Conservation (phyloP, 2,888 invertebrate genomes). For the Idaea biselata region DNA sequence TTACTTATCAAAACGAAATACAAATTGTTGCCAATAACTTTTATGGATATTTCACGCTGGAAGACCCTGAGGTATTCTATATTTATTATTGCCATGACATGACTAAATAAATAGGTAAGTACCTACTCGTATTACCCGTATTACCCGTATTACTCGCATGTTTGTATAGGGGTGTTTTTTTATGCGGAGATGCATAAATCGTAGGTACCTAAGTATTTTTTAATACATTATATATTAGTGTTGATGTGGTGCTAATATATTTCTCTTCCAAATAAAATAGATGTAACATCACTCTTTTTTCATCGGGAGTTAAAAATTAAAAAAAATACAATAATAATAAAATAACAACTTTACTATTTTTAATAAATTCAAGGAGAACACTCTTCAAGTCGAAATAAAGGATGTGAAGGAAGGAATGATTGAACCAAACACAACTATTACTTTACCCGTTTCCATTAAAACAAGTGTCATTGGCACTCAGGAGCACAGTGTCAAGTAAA, state of each 20-base stretch:
- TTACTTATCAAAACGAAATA: slow-evolving; percentile 73
- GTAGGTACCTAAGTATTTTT: too few relatives aligned
- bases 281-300: too few relatives aligned
- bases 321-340: too few relatives aligned
- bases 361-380: not conserved
- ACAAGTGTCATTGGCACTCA: slow-evolving; percentile 70
- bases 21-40: slow-evolving; percentile 68
- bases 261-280: not conserved
- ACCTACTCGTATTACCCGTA: too few relatives aligned
- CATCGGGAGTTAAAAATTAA: too few relatives aligned
- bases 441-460: slow-evolving; percentile 66
- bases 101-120: slow-evolving; percentile 6
- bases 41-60: slow-evolving; percentile 54
- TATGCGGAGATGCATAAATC: too few relatives aligned
- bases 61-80: slow-evolving; percentile 27
- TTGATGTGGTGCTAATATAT: too few relatives aligned
- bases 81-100: not conserved
- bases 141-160: too few relatives aligned
- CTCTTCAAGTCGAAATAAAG: slow-evolving; percentile 46
- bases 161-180: too few relatives aligned
- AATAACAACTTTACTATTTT: not conserved
- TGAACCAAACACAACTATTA: slow-evolving; percentile 64
- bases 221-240: too few relatives aligned
- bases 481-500: slow-evolving; percentile 56
- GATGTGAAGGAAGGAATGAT: slow-evolving; percentile 61